Percentiles rank a stretch among this genome's conserved stretches.
Conservation (phyloP, 2,888 invertebrate species). For the Tachystola acroxantha region DNA sequence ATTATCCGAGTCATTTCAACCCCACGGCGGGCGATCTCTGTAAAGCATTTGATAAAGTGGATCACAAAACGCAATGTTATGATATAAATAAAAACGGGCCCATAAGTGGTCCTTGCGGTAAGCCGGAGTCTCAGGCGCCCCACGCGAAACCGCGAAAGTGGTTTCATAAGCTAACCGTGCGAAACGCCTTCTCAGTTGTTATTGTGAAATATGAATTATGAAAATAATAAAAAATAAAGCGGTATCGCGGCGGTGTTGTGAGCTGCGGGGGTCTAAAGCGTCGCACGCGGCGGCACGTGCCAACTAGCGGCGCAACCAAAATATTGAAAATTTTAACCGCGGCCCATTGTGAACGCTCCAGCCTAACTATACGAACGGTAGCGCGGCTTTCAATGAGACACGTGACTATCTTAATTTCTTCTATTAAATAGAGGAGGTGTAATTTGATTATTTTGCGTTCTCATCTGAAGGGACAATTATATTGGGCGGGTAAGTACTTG, state of each 20-base stretch:
- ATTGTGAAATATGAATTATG: conserved; percentile 77
- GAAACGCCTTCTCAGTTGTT: conserved; percentile 75
- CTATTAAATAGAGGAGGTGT: conserved; percentile 50
- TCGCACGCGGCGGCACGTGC: conserved; percentile 71
- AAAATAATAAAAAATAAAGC: conserved; percentile 76
- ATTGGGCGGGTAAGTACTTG: too few relatives aligned
- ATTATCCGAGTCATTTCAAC: conserved; percentile 66
- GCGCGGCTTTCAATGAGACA: conserved; percentile 51
- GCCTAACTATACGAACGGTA: conserved; percentile 25
- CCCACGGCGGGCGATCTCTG: conserved; percentile 61
- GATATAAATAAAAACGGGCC: conserved; percentile 70
- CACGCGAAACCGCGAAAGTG: conserved; percentile 45
- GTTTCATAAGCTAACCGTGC: conserved; percentile 74
- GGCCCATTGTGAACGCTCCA: conserved; percentile 29
- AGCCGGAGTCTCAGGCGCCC: conserved; percentile 43
- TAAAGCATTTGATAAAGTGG: conserved; percentile 75
- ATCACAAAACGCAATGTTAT: conserved; percentile 67
- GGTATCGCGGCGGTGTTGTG: conserved; percentile 22
- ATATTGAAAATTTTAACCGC: conserved; percentile 75
- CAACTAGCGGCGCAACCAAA: conserved; percentile 45
- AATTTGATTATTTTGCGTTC: conserved; percentile 41
- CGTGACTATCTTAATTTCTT: conserved; percentile 63
- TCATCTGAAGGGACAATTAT: conserved; percentile 1
- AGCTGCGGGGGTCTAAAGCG: conserved; percentile 61
- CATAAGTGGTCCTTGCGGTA: conserved; percentile 71